phyloP scores from a whole-genome alignment of 92 coral and sea anemone species.

The Virgularia gustaviana region DNA sequence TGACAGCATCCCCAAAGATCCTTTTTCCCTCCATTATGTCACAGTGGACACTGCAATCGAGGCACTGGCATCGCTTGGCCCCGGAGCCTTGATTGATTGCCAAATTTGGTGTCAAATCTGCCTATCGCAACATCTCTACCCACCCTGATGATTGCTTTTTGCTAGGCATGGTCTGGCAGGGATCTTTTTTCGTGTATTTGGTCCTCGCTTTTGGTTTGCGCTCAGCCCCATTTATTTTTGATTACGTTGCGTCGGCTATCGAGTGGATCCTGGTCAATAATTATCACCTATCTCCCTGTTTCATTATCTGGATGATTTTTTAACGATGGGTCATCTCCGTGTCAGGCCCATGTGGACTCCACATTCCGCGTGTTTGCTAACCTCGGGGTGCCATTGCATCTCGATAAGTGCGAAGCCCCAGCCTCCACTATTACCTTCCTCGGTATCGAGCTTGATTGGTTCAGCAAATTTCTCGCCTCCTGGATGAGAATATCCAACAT shows the following conservation, averaged over 20 bases:
- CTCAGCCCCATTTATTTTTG: slow-evolving; percentile 58
- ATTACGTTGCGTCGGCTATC: slow-evolving; percentile 31
- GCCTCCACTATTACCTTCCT: slow-evolving; percentile 33
- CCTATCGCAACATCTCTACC: slow-evolving; percentile 44
- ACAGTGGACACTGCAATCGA: slow-evolving; percentile 31
- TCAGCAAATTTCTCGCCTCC: slow-evolving; percentile 29
- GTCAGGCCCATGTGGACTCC: background rate
- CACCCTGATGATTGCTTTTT: slow-evolving; percentile 46
- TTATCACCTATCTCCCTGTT: slow-evolving; percentile 16
- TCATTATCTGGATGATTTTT: slow-evolving; percentile 48
- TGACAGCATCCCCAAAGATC: slow-evolving; percentile 32
- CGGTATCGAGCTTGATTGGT: slow-evolving; percentile 47
- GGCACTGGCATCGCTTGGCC: slow-evolving; percentile 18
- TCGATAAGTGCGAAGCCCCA: slow-evolving; percentile 46
- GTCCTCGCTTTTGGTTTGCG: too few species aligned
- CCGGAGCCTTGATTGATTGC: slow-evolving; percentile 42
- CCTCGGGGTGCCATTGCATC: slow-evolving; percentile 45
- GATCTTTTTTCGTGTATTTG: slow-evolving; percentile 30
- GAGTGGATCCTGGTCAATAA: slow-evolving; percentile 50
- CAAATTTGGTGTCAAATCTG: slow-evolving; percentile 39
- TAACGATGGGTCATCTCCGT: slow-evolving; percentile 31
- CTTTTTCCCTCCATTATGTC: slow-evolving; percentile 26
- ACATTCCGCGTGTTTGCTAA: background rate
- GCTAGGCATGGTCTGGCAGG: slow-evolving; percentile 54
- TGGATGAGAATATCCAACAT: slow-evolving; percentile 25